Percentiles rank a stretch among this genome's conserved stretches.
Conservation (phyloP, 1,140 invertebrate genomes). For the Drosophila repletoides region DNA sequence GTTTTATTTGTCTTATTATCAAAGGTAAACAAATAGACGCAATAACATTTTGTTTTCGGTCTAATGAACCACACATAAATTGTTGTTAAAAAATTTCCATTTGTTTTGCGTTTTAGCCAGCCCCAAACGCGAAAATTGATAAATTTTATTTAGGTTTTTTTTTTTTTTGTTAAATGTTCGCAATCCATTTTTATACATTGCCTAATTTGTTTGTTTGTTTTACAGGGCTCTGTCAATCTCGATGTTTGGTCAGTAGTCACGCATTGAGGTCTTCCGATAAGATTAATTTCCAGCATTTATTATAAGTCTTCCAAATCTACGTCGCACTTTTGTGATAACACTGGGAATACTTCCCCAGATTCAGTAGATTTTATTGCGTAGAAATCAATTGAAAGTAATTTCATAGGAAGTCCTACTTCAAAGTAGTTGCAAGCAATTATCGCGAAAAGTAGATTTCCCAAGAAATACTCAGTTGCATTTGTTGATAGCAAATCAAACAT, state of each 20-base stretch:
- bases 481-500: neutral
- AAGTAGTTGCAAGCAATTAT: neutral
- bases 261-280: conserved; percentile 23
- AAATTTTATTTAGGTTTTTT: too few relatives aligned
- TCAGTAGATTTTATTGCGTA: neutral
- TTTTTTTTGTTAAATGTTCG: neutral
- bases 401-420: conserved; percentile 13
- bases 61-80: conserved; percentile 48
- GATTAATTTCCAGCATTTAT: conserved; percentile 14
- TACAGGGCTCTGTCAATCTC: conserved; percentile 5
- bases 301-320: neutral
- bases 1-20: conserved; percentile 37
- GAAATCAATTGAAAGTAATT: conserved; percentile 6
- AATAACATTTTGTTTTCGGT: conserved; percentile 23
- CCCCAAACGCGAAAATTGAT: neutral
- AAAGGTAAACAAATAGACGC: conserved; percentile 36
- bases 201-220: conserved; percentile 42
- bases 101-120: neutral
- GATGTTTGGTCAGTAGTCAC: conserved; percentile 30
- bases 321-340: conserved; percentile 3
- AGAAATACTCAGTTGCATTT: neutral
- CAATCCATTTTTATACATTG: conserved; percentile 31
- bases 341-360: neutral
- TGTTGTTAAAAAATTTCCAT: conserved; percentile 21
- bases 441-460: conserved; percentile 2